Evolutionary conservation across 2,113 vertebrate species (phyloP).

Genomic region (Alosa alosa): DNA sequence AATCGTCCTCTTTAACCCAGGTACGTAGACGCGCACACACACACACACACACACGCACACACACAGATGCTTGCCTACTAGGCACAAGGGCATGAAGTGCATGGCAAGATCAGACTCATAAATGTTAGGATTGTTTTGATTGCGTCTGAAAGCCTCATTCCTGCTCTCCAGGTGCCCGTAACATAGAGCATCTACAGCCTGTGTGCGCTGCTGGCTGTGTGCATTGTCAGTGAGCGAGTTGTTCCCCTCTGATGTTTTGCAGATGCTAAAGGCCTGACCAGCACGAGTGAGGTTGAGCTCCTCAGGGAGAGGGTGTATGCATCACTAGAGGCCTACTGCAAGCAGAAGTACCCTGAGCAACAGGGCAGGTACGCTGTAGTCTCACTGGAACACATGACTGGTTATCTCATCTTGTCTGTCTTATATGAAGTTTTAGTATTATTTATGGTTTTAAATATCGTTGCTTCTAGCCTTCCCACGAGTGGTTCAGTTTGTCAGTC

Average conservation of each 20-base stretch:
- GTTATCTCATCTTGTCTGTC: neutral
- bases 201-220: neutral
- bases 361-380: conserved; percentile 74
- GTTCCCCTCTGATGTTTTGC: conserved; percentile 21
- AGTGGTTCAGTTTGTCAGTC: too few species aligned
- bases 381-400: neutral
- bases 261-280: conserved; percentile 89
- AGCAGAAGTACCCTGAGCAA: conserved; percentile 89
- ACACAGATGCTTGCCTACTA: too few species aligned
- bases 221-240: neutral
- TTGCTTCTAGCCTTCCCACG: too few species aligned
- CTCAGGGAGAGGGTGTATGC: conserved; percentile 89
- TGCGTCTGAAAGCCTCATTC: neutral
- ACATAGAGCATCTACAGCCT: neutral
- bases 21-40: conserved; percentile 47
- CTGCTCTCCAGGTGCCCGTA: neutral
- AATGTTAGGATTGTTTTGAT: neutral
- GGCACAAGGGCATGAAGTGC: too few species aligned
- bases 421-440: neutral
- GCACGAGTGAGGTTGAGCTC: conserved; percentile 86
- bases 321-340: conserved; percentile 88
- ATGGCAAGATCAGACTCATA: too few species aligned
- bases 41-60: neutral
- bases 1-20: conserved; percentile 91
- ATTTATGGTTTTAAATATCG: neutral